Evolutionary conservation across 2,888 invertebrate genomes (phyloP).

Genomic region (Ectemnius cavifrons): DNA sequence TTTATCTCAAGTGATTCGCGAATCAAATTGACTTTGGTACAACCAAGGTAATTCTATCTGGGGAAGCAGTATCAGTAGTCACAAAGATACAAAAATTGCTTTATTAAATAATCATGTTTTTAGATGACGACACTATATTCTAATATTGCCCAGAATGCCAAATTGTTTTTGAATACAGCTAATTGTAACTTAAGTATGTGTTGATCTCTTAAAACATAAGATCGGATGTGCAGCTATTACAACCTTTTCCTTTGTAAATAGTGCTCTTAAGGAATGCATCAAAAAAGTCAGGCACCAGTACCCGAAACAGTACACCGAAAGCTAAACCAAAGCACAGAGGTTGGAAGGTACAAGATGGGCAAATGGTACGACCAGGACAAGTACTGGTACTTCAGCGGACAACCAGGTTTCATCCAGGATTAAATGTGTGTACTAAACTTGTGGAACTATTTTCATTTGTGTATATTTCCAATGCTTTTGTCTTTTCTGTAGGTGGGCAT

Average conservation of each 20-base stretch:
- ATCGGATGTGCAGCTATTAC: too few relatives aligned
- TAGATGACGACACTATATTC: too few relatives aligned
- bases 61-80: too few relatives aligned
- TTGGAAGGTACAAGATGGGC: conserved; percentile 87
- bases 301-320: conserved; percentile 84
- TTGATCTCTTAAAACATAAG: background rate
- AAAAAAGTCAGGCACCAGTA: conserved; percentile 87
- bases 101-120: too few relatives aligned
- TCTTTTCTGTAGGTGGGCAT: conserved; percentile 86
- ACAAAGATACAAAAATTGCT: too few relatives aligned
- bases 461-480: background rate
- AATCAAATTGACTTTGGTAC: too few relatives aligned
- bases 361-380: conserved; percentile 83
- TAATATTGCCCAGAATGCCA: too few relatives aligned
- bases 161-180: too few relatives aligned
- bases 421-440: conserved; percentile 81
- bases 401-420: conserved; percentile 88
- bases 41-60: too few relatives aligned
- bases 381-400: conserved; percentile 85
- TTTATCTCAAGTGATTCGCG: too few relatives aligned
- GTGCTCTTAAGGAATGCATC: conserved; percentile 82
- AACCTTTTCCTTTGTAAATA: conserved; percentile 52
- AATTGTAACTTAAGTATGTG: too few relatives aligned
- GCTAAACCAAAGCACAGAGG: conserved; percentile 88
- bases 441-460: background rate